Evolutionary conservation across 2,113 vertebrate genomes (phyloP), one percentile per base, ranked within the genome.

Genomic region (Platysternon megacephalum): DNA sequence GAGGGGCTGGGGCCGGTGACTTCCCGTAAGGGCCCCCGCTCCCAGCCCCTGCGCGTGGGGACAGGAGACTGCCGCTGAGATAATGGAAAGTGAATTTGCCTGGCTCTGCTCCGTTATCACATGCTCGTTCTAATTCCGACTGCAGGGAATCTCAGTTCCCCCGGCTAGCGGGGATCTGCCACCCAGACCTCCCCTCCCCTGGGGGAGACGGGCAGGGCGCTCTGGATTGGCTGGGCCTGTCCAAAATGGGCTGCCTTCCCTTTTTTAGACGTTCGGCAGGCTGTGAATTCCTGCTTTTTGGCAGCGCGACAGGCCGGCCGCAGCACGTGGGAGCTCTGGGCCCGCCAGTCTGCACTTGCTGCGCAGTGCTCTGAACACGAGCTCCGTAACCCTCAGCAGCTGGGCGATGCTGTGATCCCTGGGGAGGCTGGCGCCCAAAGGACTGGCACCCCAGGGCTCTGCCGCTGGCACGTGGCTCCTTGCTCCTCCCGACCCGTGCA

Each of bases 161-260:
- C 91, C 78, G 95, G 93, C 83, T 56, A 42, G 95, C 96, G 97
- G 96, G 96, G 96, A 17, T 79, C 88, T 94, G 74, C 90, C 17
- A 93, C 74, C 46, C 32, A 3, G 8, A 92, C 55, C 82, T 97
- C 96, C 93, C 82, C 95, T 93, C 55, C 72, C 5, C 6, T 93
- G 91, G 86, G 86, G 92, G 87, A 98, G 98, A 98, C 98, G 80
- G 58, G 97, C 97, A 97, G 97, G 98, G 98, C 98, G 98, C 98
- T 96, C 78, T 7, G 95, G 97, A 99, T 99, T 99, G 99, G 99
- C 98, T 99, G 97, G 97, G 97, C 96, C 98, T 98, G 98, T 98
- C 98, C 98, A 98, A 98, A 98, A 99, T 99, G 98, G 99, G 98
- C 98, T 99, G 98, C 98, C 98, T 99, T 99, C 99, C 99, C 99